Base-by-base conservation (phyloP, 2,888 invertebrate genomes). In the Drosophila hamatofila region DNA sequence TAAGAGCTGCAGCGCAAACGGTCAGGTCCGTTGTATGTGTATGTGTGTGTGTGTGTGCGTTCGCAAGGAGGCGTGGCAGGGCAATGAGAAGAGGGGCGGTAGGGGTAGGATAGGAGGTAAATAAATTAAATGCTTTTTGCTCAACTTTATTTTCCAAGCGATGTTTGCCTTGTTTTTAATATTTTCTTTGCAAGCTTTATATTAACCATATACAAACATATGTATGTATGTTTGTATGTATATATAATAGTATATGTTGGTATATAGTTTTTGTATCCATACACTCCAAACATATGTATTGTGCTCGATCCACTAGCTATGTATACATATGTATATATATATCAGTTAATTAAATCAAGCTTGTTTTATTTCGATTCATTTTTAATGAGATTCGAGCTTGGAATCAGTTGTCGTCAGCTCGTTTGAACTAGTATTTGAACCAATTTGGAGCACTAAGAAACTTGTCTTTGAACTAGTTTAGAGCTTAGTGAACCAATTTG, bases 61-160 rank as follows among this genome's bases (percentile, higher is more conserved):
- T 37, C 16, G 35, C 16, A 52, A 11, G 25, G 58, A 44, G 23
- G 42, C 21, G 41, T 30, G 44, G n/a, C 37, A 37, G 18, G 27
- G 48, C 39, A n/a, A 23, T 49, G 62, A 46, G 27, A 51, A 52
- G 63, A 44, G 63, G 46, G 2, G 8, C 2, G n/a, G n/a, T 1
- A 27, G 6, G 11, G n/a, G 27, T 6, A 48, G 25, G 4, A n/a
- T n/a, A 27, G 48, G 65, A 76, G 80, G 77, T 80, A 88, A 85
- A 83, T 88, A 83, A 83, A 88, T 88, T 83, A 84, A 84, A 84
- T 83, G 88, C 88, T 84, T 80, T 75, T 78, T 81, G 68, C 70
- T 75, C 69, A 74, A 88, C 83, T 85, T 79, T 85, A 79, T 81
- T 84, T 85, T 82, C 69, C 81, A 72, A 62, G 71, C 80, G 61